Conservation (phyloP, 2,113 vertebrate species). For the Speoplatyrhinus poulsoni region DNA sequence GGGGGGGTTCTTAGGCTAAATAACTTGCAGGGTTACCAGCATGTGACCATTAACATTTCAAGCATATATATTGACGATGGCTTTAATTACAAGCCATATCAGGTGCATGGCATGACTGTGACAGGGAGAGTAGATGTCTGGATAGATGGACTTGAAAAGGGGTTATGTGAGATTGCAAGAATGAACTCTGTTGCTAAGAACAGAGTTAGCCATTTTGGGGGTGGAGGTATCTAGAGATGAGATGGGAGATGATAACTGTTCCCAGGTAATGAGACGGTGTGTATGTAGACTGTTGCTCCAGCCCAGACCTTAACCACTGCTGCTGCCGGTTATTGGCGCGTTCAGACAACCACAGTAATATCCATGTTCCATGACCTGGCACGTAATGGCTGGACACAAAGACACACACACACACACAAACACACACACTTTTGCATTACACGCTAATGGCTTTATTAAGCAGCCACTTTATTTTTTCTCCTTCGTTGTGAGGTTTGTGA, state of each 20-base stretch:
- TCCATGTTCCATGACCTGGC: background rate
- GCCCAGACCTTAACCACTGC: slow-evolving; percentile 39
- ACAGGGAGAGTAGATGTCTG: too few relatives aligned
- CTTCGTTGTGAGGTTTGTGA: slow-evolving; percentile 28
- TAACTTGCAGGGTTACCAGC: background rate
- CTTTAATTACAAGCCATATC: background rate
- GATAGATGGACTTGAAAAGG: too few relatives aligned
- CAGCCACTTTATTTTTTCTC: slow-evolving; percentile 31
- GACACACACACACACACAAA: background rate
- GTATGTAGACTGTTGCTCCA: slow-evolving; percentile 34
- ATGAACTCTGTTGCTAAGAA: too few relatives aligned
- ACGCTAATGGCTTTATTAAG: slow-evolving; percentile 30
- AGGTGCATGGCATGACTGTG: background rate
- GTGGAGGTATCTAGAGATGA: slow-evolving; percentile 7
- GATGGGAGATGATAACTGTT: slow-evolving; percentile 32
- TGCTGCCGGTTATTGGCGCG: slow-evolving; percentile 57
- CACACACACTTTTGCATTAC: slow-evolving; percentile 11
- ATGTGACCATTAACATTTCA: background rate
- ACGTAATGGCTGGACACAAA: slow-evolving; percentile 1
- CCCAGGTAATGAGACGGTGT: slow-evolving; percentile 59
- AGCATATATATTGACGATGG: background rate
- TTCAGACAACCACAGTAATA: slow-evolving; percentile 32
- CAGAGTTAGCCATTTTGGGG: background rate
- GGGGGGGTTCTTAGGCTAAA: background rate
- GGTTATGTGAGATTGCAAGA: too few relatives aligned